These are phyloP conservation scores for Diadophis punctatus DNA, from an alignment of 2,113 vertebrate genomes.

Conservation along the genomic window DNA sequence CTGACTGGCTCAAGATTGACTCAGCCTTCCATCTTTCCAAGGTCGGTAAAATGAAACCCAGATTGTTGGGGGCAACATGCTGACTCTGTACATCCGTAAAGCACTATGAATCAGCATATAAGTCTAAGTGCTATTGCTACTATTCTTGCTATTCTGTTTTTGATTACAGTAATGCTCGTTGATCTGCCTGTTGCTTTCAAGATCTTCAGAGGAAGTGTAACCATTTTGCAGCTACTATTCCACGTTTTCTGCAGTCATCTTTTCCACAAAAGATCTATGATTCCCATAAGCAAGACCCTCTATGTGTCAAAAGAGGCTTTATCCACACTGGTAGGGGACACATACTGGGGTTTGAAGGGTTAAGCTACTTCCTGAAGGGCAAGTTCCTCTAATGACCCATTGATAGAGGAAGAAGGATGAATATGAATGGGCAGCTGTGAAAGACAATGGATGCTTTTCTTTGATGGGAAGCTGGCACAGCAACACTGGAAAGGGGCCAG, in stretches of 20 bases:
- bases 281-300: background rate
- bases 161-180: background rate
- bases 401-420: background rate
- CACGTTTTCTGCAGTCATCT: background rate
- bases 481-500: background rate
- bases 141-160: background rate
- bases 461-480: background rate
- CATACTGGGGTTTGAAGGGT: background rate
- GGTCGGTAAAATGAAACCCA: background rate
- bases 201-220: background rate
- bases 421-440: slow-evolving; percentile 3
- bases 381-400: background rate
- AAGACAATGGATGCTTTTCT: background rate
- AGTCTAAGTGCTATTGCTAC: background rate
- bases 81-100: background rate
- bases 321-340: background rate
- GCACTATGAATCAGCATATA: background rate
- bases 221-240: no score
- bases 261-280: background rate
- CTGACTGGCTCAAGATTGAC: background rate
- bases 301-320: background rate
- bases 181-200: background rate
- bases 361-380: background rate
- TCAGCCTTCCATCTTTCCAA: background rate
- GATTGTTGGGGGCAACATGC: background rate